Evolutionary conservation across 2,113 vertebrate genomes (phyloP).

Genomic region (Helogale parvula): DNA sequence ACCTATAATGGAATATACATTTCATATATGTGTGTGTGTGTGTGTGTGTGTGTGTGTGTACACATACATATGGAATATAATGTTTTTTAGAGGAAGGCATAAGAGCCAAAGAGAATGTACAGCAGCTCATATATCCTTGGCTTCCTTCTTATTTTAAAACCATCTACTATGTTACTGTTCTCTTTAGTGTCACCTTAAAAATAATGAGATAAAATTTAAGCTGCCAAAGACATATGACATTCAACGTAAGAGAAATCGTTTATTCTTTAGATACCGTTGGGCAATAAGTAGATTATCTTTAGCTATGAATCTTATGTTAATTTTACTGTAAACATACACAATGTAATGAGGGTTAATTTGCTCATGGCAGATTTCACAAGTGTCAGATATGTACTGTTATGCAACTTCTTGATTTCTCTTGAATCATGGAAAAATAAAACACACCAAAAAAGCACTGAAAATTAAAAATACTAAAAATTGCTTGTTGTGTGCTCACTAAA

Average conservation of each 20-base stretch:
- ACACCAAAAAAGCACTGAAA: neutral
- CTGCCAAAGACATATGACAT: neutral
- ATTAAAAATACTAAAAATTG: neutral
- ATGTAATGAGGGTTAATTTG: neutral
- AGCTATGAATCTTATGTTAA: neutral
- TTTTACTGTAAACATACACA: neutral
- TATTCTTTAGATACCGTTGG: neutral
- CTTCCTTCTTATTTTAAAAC: slow-evolving; percentile 6
- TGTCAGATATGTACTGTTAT: neutral
- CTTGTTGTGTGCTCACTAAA: neutral
- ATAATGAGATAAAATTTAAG: slow-evolving; percentile 44
- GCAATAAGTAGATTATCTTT: neutral
- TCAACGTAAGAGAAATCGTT: neutral
- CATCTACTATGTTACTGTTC: neutral
- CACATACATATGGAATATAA: neutral
- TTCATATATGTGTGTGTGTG: neutral
- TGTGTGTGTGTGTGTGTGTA: neutral
- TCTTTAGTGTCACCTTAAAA: neutral
- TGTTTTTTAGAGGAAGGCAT: neutral
- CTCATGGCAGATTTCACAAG: neutral
- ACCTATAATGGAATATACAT: neutral
- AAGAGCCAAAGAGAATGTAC: neutral
- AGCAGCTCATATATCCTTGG: neutral
- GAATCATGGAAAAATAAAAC: neutral
- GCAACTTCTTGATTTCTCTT: neutral